These are phyloP conservation scores for Gymnoscopelus braueri DNA, from an alignment of 2,797 vertebrate species.

Conservation along the genomic window DNA sequence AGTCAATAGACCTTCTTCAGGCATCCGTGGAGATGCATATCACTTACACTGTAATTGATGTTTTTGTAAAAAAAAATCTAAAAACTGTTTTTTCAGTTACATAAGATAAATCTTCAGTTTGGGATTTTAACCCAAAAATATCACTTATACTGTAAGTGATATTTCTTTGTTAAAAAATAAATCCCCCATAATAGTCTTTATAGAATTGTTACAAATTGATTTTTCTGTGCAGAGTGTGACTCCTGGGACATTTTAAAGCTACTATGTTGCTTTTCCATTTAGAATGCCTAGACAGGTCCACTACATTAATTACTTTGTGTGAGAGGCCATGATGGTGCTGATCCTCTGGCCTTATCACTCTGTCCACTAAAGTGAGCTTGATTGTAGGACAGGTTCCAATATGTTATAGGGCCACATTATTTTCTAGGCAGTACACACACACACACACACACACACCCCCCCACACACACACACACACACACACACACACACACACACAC, in stretches of 20 bases:
- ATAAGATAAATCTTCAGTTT: too few species aligned
- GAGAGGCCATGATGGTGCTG: slow-evolving; percentile 4
- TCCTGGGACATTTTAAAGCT: not conserved
- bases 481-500: not conserved
- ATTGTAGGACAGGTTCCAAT: slow-evolving; percentile 34
- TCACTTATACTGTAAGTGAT: too few species aligned
- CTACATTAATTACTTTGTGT: not conserved
- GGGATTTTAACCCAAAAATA: too few species aligned
- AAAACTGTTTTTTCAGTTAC: too few species aligned
- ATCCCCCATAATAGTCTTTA: too few species aligned
- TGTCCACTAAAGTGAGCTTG: slow-evolving; percentile 34
- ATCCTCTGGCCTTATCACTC: slow-evolving; percentile 14
- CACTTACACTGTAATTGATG: too few species aligned
- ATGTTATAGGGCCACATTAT: not conserved
- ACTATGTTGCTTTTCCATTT: too few species aligned
- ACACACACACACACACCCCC: not conserved
- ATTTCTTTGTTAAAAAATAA: too few species aligned
- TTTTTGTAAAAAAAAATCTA: too few species aligned
- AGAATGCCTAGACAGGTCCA: not conserved
- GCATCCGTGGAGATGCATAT: too few species aligned
- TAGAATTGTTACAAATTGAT: too few species aligned
- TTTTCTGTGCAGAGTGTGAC: not conserved
- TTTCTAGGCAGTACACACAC: not conserved
- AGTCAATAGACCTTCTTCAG: too few species aligned
- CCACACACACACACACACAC: not conserved